These are phyloP conservation scores for Stichodactyla mertensii DNA, from an alignment of 64 coral and sea anemone species.

Conservation along the genomic window DNA sequence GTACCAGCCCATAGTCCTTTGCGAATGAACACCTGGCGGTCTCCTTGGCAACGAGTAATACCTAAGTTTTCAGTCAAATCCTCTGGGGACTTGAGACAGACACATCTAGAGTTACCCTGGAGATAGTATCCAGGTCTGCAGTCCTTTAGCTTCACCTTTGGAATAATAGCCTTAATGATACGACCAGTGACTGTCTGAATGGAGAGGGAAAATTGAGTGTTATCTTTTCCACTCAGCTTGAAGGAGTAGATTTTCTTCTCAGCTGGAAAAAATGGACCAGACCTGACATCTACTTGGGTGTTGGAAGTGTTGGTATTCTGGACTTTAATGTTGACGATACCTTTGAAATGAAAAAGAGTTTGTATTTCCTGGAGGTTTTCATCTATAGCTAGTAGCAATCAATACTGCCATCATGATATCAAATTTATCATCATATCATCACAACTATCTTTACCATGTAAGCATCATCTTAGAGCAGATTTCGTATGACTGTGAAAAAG, in stretches of 20 bases:
- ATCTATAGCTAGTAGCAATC: background rate
- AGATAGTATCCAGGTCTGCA: slow-evolving; percentile 40
- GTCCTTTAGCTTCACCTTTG: slow-evolving; percentile 11
- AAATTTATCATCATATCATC: background rate
- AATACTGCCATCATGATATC: background rate
- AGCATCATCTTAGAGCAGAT: no score
- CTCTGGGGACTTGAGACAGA: slow-evolving; percentile 45
- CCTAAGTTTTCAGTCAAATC: background rate
- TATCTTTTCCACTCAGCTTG: slow-evolving; percentile 15
- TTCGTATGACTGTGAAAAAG: no score
- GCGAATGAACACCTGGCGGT: slow-evolving; percentile 39
- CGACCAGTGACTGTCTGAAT: slow-evolving; percentile 48
- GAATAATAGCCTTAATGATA: slow-evolving; percentile 26
- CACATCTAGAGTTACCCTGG: slow-evolving; percentile 4
- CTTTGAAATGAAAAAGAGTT: background rate
- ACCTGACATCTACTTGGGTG: slow-evolving; percentile 32
- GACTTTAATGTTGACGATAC: slow-evolving; percentile 34
- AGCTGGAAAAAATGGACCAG: slow-evolving; percentile 42
- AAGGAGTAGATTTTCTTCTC: slow-evolving; percentile 43
- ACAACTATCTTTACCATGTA: background rate
- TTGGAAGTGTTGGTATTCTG: slow-evolving; percentile 5
- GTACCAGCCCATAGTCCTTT: slow-evolving; percentile 48
- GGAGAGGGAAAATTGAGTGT: slow-evolving; percentile 9
- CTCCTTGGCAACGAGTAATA: slow-evolving; percentile 49
- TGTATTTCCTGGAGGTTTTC: background rate